Base-by-base conservation (phyloP, 2,113 vertebrate species). In the Tor tambroides region DNA sequence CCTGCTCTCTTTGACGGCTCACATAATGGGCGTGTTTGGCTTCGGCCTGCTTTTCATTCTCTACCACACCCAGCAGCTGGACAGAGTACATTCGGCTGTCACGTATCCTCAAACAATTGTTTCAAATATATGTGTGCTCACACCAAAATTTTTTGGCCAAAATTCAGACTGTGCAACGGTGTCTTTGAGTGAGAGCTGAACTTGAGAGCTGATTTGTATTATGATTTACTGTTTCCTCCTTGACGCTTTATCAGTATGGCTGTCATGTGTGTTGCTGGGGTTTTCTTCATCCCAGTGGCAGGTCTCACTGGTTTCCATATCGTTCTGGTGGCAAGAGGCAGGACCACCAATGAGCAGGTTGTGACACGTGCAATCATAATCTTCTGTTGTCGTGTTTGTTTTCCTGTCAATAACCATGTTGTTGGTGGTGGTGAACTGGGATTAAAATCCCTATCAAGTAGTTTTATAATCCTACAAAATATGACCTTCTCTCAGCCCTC, bases 271-370 rank as follows among this genome's bases (percentile, higher is more conserved):
- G 97, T 99, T 77, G 97, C 98, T 2, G 97, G 98, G 56, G 92
- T 99, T 77, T 99, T 99, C 91, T 99, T 99, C 93, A 97, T 99
- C 83, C 98, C 98, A 1, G 98, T 99, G 0, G 97, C 97, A 32
- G 97, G 97, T 65, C 97, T 99, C 86, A 99, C 97, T 0, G 98
- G 97, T 41, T 99, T 99, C 93, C 98, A 99, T 0, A 95, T 99
- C 77, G 98, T 99, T 88, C 95, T 99, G 7, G 98, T 99, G 93
- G 97, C 97, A 38, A 95, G 98, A 89, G 98, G 98, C 74, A 96
- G 98, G 38, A 99, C 98, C 12, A 99, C 98, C 85, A 99, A 99
- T 0, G 98, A 99, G 71, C 98, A 99, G 97, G 98, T 99, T 32
- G 56, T 65, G 15, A 78, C 71, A 54, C 49, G 43, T 6, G 21